Evolutionary conservation across 2,888 invertebrate species (phyloP), one percentile per base, ranked within the genome.

Genomic region (Autographa gamma): DNA sequence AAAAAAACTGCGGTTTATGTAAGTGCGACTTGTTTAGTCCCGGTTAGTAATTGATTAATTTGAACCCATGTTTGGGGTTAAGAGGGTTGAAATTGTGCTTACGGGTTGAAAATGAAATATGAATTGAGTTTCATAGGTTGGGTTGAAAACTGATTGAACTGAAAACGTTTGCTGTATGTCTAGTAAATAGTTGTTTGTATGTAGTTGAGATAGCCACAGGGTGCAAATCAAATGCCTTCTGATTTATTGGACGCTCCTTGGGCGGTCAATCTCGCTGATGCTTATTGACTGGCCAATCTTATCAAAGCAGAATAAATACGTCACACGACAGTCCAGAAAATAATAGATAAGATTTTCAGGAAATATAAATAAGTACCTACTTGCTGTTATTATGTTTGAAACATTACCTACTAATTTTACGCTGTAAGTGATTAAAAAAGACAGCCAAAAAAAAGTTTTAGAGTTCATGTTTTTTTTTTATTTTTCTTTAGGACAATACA

Each of bases 61-160:
- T 54, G 54, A 54, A 18, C 54, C 43, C 54, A 9, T 54, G 25
- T 56, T 56, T 9, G 0, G 54, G 25, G 25, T 56, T 56, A 5
- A 19, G 54, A 56, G 54, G 54, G 54, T 56, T 56, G 54, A 56
- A 54, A 56, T 19, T 11, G 3, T 13, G 54, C 54, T 25, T 25
- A 25, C 54, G 54, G 54, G 54, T 56, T 56, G 54, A 56, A 38
- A 38, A 38, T 38, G 38, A 38, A 56, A 56, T 56, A 56, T 56
- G 54, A 19, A 56, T 56, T 19, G 54, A 25, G 19, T 56, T 56
- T 54, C 54, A 54, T 9, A 9, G 25, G 19, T 25, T 13, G 54
- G 25, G 54, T 13, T 56, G 19, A 56, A 56, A 25, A 48, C n/a
- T 48, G 16, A 48, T 48, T n/a, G 48, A 48, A 38, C 38, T 11